These are phyloP conservation scores for Saccostrea glomerata DNA, from an alignment of 1,140 invertebrate species.

Conservation along the genomic window DNA sequence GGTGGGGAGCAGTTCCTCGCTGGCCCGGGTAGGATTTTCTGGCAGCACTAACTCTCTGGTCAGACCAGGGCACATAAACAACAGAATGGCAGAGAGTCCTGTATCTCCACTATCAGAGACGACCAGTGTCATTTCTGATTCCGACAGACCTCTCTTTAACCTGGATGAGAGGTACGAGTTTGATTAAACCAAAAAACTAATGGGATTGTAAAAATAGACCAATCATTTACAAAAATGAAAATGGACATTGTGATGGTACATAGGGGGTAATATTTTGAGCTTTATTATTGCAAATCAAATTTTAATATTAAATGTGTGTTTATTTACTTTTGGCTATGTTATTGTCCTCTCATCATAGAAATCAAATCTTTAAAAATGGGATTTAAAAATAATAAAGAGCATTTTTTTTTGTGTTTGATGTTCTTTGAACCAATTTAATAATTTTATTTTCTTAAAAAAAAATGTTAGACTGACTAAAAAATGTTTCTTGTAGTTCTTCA, in stretches of 20 bases:
- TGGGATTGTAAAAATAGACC: too few relatives aligned
- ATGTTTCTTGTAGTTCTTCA: neutral
- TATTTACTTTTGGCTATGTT: too few relatives aligned
- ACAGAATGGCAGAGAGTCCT: neutral
- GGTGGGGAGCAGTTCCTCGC: neutral
- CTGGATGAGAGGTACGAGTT: slow-evolving; percentile 32
- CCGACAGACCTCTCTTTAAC: slow-evolving; percentile 35
- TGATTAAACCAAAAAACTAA: neutral
- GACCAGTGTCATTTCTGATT: neutral
- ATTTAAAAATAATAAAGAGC: too few relatives aligned
- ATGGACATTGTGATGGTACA: too few relatives aligned
- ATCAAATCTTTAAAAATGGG: too few relatives aligned
- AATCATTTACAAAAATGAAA: too few relatives aligned
- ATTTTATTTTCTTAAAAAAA: neutral
- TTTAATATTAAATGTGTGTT: too few relatives aligned
- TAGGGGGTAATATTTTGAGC: too few relatives aligned
- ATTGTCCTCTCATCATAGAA: too few relatives aligned
- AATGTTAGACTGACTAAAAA: neutral
- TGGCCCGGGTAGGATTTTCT: neutral
- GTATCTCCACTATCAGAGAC: slow-evolving; percentile 24
- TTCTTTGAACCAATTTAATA: too few relatives aligned
- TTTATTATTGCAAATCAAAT: too few relatives aligned
- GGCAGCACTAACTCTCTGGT: slow-evolving; percentile 31
- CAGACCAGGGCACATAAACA: slow-evolving; percentile 4
- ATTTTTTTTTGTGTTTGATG: too few relatives aligned